Conservation (phyloP, 1,140 invertebrate species). For the Aphaenogaster floridana region DNA sequence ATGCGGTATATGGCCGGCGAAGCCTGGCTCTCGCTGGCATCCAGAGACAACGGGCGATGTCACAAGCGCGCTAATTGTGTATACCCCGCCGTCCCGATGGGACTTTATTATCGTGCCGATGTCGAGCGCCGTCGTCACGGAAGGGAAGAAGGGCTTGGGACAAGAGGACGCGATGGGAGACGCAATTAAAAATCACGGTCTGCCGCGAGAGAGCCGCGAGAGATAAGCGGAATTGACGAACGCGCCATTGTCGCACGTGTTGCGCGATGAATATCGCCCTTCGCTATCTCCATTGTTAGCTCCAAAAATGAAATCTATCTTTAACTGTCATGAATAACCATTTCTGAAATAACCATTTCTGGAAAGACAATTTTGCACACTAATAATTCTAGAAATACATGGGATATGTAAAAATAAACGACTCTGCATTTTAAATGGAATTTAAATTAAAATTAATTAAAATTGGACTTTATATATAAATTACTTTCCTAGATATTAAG, state of each 20-base stretch:
- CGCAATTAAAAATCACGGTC: constrained; percentile 72
- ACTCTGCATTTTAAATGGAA: not conserved
- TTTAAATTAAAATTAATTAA: constrained; percentile 7
- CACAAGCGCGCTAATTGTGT: constrained; percentile 71
- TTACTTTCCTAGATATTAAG: not conserved
- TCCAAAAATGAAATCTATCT: not conserved
- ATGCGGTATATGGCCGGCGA: constrained; percentile 2
- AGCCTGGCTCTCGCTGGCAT: constrained; percentile 1
- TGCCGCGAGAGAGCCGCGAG: constrained; percentile 1
- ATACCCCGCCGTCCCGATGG: constrained; percentile 57
- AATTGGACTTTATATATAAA: not conserved
- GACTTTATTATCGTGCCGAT: constrained; percentile 69
- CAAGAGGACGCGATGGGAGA: constrained; percentile 62
- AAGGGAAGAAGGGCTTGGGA: constrained; percentile 33
- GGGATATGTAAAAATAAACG: not conserved
- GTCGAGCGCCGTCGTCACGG: constrained; percentile 18
- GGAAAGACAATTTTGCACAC: not conserved
- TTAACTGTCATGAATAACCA: not conserved
- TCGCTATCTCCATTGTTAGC: not conserved
- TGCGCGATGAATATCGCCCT: constrained; percentile 16
- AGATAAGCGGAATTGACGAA: constrained; percentile 39
- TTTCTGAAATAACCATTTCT: not conserved
- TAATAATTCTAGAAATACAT: not conserved
- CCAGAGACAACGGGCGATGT: constrained; percentile 60
- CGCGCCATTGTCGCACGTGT: not conserved